A percentile compares a stretch with the other conserved stretches of the same genome.
phyloP scores from a whole-genome alignment of 2,888 invertebrate species.

The Ormia ochracea region DNA sequence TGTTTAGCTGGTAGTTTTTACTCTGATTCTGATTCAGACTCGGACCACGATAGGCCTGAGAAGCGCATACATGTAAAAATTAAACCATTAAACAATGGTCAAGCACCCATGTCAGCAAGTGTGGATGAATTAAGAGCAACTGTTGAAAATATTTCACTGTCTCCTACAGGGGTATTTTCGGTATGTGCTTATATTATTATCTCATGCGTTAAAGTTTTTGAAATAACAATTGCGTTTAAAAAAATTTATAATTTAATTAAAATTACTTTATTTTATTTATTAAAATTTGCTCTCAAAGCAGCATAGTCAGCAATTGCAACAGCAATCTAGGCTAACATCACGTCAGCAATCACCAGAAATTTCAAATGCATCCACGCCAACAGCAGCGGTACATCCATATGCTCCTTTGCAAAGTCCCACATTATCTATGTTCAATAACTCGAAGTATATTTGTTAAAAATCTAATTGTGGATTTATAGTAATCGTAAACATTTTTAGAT shows the following conservation, averaged over 20 bases:
- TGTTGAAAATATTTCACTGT: slow-evolving; percentile 91
- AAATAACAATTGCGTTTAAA: no score
- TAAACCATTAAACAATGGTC: slow-evolving; percentile 93
- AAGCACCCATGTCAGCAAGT: slow-evolving; percentile 94
- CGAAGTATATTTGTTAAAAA: slow-evolving; percentile 78
- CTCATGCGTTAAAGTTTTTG: not conserved
- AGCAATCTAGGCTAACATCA: slow-evolving; percentile 70
- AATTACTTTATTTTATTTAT: not conserved
- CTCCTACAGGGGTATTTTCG: slow-evolving; percentile 83
- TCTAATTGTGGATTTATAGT: not conserved
- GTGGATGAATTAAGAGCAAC: slow-evolving; percentile 95
- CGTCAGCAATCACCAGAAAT: slow-evolving; percentile 85
- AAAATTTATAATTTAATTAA: no score
- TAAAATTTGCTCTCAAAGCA: slow-evolving; percentile 70
- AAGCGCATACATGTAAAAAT: slow-evolving; percentile 96
- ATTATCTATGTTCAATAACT: slow-evolving; percentile 83
- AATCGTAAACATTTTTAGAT: slow-evolving; percentile 67
- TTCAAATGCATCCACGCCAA: slow-evolving; percentile 82
- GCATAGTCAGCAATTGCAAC: slow-evolving; percentile 75
- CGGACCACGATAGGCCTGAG: slow-evolving; percentile 91
- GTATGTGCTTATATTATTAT: slow-evolving; percentile 74
- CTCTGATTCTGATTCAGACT: slow-evolving; percentile 91
- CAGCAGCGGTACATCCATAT: slow-evolving; percentile 83
- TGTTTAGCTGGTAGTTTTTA: slow-evolving; percentile 84
- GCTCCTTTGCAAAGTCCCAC: slow-evolving; percentile 88